A percentile compares a stretch with the other conserved stretches of the same genome.
Evolutionary conservation across 2,113 vertebrate species (phyloP).

Genomic region (Lampris incognitus): DNA sequence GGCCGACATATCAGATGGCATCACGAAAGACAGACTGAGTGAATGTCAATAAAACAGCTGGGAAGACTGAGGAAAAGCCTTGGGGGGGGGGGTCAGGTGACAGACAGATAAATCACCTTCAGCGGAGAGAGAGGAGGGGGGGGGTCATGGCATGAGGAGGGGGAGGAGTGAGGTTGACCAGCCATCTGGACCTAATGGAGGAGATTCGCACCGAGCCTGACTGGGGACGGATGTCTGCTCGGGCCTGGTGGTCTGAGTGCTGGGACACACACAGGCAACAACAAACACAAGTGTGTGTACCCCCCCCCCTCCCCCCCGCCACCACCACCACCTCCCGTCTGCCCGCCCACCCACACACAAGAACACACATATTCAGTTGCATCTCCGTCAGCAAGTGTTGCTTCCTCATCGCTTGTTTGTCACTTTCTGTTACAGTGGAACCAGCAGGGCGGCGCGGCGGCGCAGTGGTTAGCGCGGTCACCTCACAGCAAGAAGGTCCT

Average conservation of each 20-base stretch:
- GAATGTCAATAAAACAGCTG: conserved; percentile 55
- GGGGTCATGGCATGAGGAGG: conserved; percentile 16
- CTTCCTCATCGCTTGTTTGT: background rate
- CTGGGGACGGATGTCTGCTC: conserved; percentile 40
- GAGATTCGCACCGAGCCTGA: too few species aligned
- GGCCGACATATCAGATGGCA: conserved; percentile 15
- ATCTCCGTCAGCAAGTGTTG: background rate
- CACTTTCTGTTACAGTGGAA: too few species aligned
- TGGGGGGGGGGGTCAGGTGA: conserved; percentile 52
- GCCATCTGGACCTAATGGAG: too few species aligned
- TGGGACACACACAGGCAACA: conserved; percentile 24
- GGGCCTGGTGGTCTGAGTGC: conserved; percentile 50
- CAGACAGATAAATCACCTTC: conserved; percentile 27
- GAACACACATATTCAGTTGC: too few species aligned
- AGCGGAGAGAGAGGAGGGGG: conserved; percentile 19
- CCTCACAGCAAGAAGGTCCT: too few species aligned
- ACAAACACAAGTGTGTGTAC: conserved; percentile 4
- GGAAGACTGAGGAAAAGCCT: conserved; percentile 49
- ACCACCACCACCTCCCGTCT: too few species aligned
- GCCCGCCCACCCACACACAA: too few species aligned
- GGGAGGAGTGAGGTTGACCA: conserved; percentile 18
- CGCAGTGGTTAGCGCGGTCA: too few species aligned
- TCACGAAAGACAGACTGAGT: conserved; percentile 25
- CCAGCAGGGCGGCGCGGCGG: too few species aligned
- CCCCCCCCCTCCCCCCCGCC: too few species aligned